Evolutionary conservation across 2,888 invertebrate species (phyloP), one percentile per base, ranked within the genome.

Genomic region (Clepsis dumicolana): DNA sequence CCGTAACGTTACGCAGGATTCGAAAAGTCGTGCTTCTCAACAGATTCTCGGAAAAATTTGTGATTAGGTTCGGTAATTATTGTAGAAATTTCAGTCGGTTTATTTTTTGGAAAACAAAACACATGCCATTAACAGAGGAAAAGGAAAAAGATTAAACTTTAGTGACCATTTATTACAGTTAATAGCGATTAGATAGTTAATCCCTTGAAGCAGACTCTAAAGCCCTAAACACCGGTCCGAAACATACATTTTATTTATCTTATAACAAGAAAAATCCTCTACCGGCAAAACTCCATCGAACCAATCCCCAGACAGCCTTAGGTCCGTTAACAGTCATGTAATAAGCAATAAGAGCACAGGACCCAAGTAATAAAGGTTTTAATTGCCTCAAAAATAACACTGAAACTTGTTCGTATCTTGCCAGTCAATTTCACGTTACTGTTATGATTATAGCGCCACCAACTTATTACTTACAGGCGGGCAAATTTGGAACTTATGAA

Each of bases 341-440:
- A 79, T 80, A 78, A 78, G 75, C 74, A 71, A 60, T 81, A 82
- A 82, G 74, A 77, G 78, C 77, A n/a, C n/a, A 82, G 77, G 78
- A 77, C 78, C 75, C 64, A 71, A 63, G 82, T 81, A 80, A 85
- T 88, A 86, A 85, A 86, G 81, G 80, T 86, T 87, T 86, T 89
- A 89, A 89, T 89, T 89, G 87, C 79, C 82, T 83, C 83, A 85
- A 87, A 86, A 87, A 87, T 84, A 83, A 85, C 82, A 72, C 71
- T 66, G 75, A 75, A 81, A 81, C 78, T 79, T 79, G 76, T 73
- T 77, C 79, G 78, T 85, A 80, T 83, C 83, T 83, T 81, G 74
- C 79, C 79, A 80, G 79, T 85, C 80, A 84, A 83, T 87, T 87
- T 76, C 75, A 74, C 77, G 80, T 80, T 79, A 88, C 75, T 79